Base-by-base conservation (phyloP, 2,113 vertebrate species). In the Cyprinus carpio region DNA sequence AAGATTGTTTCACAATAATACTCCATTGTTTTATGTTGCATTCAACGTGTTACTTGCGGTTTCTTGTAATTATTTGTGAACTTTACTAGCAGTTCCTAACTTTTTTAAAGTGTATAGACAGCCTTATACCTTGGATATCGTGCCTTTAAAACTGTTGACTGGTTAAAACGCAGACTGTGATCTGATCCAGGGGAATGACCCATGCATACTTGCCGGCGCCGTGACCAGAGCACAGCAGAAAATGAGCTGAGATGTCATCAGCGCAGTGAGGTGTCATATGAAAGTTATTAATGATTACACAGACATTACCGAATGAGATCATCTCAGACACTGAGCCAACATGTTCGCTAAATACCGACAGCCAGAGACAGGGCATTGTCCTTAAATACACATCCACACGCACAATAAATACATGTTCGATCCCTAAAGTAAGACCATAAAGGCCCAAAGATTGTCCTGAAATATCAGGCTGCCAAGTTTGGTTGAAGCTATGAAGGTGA, bases 211-310 rank as follows among this genome's bases (percentile, higher is more conserved):
- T 31, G 49, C 75, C 64, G 86, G 81, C 82, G 43, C 81, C 86
- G 43, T 83, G 81, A 34, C 62, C 37, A 37, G 54, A 72, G 76
- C 46, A 65, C 49, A 46, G 81, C 11, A 40, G 34, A 51, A 84
- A 83, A 34, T 43, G 87, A 88, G 86, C 82, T 86, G 91, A 90
- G 89, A 91, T 90, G 84, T 88, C 86, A 85, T 88, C 87, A 75
- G 87, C 79, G 80, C 84, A 87, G 84, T 85, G 78, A 84, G 58
- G 81, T 81, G 83, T 89, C 74, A 86, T 81, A 46, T 85, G n/a
- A 60, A 27, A 58, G 90, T 88, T 93, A 93, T 92, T 91, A 90
- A 92, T 91, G 93, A 88, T 88, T 72, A 75, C 79, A 4, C 86
- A 25, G 86, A 88, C 90, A 46, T 89, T 90, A 89, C 49, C 20